Evolutionary conservation across 2,797 vertebrate species (phyloP), one percentile per base, ranked within the genome.

Genomic region (Mareca penelope): DNA sequence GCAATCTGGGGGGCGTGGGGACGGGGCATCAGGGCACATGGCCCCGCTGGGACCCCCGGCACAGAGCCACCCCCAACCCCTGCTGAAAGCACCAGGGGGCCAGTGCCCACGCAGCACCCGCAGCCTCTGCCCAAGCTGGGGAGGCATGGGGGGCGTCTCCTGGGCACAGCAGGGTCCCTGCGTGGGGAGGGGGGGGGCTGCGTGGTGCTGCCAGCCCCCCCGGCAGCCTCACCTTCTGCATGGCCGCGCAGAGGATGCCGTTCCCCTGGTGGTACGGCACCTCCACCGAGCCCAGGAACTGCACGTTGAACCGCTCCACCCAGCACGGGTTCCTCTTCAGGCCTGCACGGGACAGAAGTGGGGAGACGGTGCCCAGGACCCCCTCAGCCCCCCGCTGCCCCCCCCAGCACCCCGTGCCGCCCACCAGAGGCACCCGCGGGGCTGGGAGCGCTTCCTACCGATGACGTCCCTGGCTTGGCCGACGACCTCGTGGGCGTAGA

Each of bases 221-320:
- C 33, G 22, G 12, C 4, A 1, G 13, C 29, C 96, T 96, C 94
- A 99, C 99, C 98, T 99, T 99, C 97, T 99, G 99, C 99, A 99
- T 99, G 91, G 99, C 99, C 0, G 99, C 99, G 14, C 99, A 99
- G 52, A 99, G 98, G 96, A 99, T 99, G 37, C 99, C 98, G 0
- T 99, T 99, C 90, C 99, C 99, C 97, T 99, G 99, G 97, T 99
- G 99, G 97, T 98, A 98, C 17, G 99, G 99, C 31, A 99, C 99
- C 96, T 99, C 99, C 92, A 99, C 99, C 0, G 99, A 99, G 80
- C 99, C 99, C 97, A 99, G 97, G 97, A 99, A 99, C 97, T 99
- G 99, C 80, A 99, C 99, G 6, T 97, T 98, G 90, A 99, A 99
- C n/a, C 98, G 98, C 85, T 99, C 99, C 39, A 99, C 98, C 99